Evolutionary conservation across 2,797 vertebrate genomes (phyloP).

Genomic region (Syndactyla subalaris): DNA sequence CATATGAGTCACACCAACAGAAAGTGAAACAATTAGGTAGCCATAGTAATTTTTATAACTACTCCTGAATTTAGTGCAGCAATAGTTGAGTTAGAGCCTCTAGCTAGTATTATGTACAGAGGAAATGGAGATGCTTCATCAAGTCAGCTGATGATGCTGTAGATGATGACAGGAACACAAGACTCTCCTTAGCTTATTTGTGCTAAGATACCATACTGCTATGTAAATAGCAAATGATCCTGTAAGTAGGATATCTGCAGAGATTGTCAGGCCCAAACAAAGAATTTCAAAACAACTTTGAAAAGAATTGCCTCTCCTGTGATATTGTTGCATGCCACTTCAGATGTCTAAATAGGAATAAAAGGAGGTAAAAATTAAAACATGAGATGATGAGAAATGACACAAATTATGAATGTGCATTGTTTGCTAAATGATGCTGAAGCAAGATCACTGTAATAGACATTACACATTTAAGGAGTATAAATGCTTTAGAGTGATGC

Average conservation of each 20-base stretch:
- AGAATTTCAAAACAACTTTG: background rate
- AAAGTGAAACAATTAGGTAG: background rate
- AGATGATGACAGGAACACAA: background rate
- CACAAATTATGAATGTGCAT: background rate
- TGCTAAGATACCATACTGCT: background rate
- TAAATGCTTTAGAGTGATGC: background rate
- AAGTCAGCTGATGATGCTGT: background rate
- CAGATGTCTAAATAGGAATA: background rate
- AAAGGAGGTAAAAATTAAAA: background rate
- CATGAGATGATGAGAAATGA: background rate
- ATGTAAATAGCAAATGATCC: background rate
- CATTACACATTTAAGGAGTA: background rate
- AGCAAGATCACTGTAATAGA: background rate
- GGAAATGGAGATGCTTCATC: background rate
- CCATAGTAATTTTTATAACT: background rate
- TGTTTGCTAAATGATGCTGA: background rate
- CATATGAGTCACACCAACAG: fast-evolving
- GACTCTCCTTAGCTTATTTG: background rate
- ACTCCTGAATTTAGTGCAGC: background rate
- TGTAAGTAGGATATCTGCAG: background rate
- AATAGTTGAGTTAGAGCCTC: background rate
- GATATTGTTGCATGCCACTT: background rate
- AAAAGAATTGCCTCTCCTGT: background rate
- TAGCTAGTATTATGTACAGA: background rate
- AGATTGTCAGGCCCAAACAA: background rate